A percentile compares a stretch with the other conserved stretches of the same genome.
Conservation (phyloP, 2,113 vertebrate species). For the Prolemur simus region DNA sequence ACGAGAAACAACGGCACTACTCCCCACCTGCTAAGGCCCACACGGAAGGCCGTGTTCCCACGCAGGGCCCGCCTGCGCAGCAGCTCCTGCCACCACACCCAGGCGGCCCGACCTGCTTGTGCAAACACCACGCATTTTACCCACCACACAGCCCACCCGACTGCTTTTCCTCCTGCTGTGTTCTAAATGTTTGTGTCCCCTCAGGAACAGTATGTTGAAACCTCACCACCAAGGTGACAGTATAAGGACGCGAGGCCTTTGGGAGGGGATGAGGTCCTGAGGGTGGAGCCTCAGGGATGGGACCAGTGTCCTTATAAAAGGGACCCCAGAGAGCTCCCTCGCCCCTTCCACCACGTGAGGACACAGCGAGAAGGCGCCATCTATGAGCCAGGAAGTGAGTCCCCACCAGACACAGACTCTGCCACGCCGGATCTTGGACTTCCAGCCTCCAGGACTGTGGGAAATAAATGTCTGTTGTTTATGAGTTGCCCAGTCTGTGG, state of each 20-base stretch:
- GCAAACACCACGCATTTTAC: accelerated
- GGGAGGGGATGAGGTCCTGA: neutral
- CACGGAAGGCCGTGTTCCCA: too few species aligned
- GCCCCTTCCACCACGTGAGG: neutral
- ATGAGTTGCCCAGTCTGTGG: neutral
- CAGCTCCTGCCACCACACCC: accelerated
- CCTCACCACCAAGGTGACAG: neutral
- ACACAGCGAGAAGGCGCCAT: neutral
- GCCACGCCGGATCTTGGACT: neutral
- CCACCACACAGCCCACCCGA: neutral
- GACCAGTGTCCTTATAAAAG: neutral
- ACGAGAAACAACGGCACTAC: neutral
- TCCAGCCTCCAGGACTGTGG: neutral
- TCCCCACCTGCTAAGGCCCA: neutral
- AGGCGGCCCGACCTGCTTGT: accelerated
- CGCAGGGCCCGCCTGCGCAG: accelerated
- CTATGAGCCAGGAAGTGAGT: neutral
- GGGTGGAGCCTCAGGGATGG: neutral
- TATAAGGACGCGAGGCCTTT: neutral
- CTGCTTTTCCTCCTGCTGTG: neutral
- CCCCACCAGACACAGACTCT: neutral
- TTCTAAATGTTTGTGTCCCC: neutral
- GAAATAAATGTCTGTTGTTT: neutral
- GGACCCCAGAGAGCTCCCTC: neutral
- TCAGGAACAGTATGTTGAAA: neutral